phyloP scores from a whole-genome alignment of 2,888 invertebrate species.

The Biston betularia region DNA sequence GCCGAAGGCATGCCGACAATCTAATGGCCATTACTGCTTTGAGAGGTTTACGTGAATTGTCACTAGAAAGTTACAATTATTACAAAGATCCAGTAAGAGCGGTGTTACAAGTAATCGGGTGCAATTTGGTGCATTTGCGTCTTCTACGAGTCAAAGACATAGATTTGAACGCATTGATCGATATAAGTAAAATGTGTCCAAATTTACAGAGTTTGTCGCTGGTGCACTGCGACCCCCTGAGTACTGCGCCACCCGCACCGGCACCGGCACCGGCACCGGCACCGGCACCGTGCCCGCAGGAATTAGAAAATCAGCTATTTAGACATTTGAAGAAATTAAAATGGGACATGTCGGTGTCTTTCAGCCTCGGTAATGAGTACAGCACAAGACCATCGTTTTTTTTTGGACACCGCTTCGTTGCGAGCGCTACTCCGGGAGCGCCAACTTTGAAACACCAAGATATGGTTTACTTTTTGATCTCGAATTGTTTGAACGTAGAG shows the following conservation, averaged over 20 bases:
- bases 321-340: conserved; percentile 88
- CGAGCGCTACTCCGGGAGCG: too few relatives aligned
- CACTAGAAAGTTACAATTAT: conserved; percentile 89
- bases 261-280: too few relatives aligned
- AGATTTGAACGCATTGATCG: conserved; percentile 89
- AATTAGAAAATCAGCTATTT: conserved; percentile 87
- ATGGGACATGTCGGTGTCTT: conserved; percentile 83
- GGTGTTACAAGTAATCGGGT: conserved; percentile 89
- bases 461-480: conserved; percentile 85
- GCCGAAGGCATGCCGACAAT: neutral
- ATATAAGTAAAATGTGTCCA: conserved; percentile 91
- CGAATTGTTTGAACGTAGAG: conserved; percentile 88
- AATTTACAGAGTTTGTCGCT: conserved; percentile 88
- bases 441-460: too few relatives aligned
- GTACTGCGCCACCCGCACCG: conserved; percentile 86
- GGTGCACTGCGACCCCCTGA: conserved; percentile 90
- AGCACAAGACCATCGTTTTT: neutral
- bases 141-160: conserved; percentile 91
- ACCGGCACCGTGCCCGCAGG: conserved; percentile 82
- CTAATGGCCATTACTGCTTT: conserved; percentile 87
- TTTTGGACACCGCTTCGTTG: too few relatives aligned
- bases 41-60: conserved; percentile 87
- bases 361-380: conserved; percentile 71
- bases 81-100: conserved; percentile 89
- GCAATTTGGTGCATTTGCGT: conserved; percentile 88